Evolutionary conservation across 2,113 vertebrate species (phyloP), one percentile per base, ranked within the genome.

Genomic region (Hipposideros armiger): DNA sequence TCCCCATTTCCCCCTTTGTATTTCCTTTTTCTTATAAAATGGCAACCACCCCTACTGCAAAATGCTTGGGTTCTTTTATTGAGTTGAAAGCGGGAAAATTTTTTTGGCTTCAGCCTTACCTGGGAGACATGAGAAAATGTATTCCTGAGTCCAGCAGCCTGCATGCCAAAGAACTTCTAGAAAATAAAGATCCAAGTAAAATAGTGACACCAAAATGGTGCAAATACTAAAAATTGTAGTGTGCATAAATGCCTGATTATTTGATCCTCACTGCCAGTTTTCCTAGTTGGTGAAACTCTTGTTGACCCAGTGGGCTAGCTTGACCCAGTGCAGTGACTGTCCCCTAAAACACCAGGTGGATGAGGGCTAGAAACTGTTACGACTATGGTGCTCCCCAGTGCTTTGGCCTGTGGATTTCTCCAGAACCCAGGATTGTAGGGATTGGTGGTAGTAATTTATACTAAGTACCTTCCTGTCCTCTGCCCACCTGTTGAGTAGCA

Each of bases 61-160:
- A 82, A 64, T 20, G 3, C 8, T 40, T 94, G 13, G 11, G n/a
- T 56, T 85, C 30, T 81, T 85, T 73, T 76, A 52, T 52, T 81
- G 32, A n/a, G 50, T 85, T 78, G 9, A 88, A 95, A 93, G 10
- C 58, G 82, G 2, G 77, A 84, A 50, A 73, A 84, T 76, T 91
- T 17, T n/a, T 85, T 70, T 89, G 50, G 5, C 22, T 42, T 94
- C 24, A 50, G 28, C 24, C 19, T 87, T 47, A 66, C 30, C 4
- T 92, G 5, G 28, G 60, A 94, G 50, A 67, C 30, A 42, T 70
- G 32, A 84, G 32, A 74, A 91, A 90, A 70, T 50, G 32, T 0
- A 24, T 11, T 66, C 1, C 20, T 89, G 19, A 32, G 24, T 40
- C 10, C 13, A 42, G 40, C 32, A 94, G 15, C 3, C 3, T 22